A percentile compares a stretch with the other conserved stretches of the same genome.
Evolutionary conservation across 2,797 vertebrate species (phyloP).

Genomic region (Darevskia nairensis): DNA sequence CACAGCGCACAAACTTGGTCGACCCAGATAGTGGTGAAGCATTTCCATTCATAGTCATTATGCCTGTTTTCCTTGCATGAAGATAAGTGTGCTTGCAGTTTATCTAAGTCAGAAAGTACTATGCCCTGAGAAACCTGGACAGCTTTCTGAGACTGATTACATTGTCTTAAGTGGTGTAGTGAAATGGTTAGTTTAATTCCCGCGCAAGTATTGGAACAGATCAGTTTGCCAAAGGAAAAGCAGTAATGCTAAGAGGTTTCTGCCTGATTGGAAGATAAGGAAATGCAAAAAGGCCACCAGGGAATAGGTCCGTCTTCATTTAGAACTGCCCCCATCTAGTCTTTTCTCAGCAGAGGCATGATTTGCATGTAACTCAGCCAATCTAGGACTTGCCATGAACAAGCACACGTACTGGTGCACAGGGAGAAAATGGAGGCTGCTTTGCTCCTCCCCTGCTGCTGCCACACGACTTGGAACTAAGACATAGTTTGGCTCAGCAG

Average conservation of each 20-base stretch:
- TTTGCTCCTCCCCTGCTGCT: too few species aligned
- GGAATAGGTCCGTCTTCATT: neutral
- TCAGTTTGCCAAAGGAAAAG: conserved; percentile 46
- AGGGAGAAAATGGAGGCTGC: too few species aligned
- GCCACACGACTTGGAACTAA: too few species aligned
- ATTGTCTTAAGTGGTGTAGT: conserved; percentile 21
- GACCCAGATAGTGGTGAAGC: conserved; percentile 38
- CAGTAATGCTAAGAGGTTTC: neutral
- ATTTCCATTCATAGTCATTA: conserved; percentile 20
- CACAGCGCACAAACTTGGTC: neutral
- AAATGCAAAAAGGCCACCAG: neutral
- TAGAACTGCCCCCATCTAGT: neutral
- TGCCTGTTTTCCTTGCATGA: conserved; percentile 40
- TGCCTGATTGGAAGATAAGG: neutral
- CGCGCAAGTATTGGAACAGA: neutral
- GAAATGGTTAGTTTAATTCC: neutral
- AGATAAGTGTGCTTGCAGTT: conserved; percentile 48
- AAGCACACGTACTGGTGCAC: too few species aligned
- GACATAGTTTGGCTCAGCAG: too few species aligned
- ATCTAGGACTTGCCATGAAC: too few species aligned
- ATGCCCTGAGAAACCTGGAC: neutral
- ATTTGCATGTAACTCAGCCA: neutral
- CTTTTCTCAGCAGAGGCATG: neutral
- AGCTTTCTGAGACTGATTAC: neutral
- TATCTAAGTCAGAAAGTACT: conserved; percentile 35